phyloP scores from a whole-genome alignment of 2,888 invertebrate genomes.

The Cheilosia scutellata region DNA sequence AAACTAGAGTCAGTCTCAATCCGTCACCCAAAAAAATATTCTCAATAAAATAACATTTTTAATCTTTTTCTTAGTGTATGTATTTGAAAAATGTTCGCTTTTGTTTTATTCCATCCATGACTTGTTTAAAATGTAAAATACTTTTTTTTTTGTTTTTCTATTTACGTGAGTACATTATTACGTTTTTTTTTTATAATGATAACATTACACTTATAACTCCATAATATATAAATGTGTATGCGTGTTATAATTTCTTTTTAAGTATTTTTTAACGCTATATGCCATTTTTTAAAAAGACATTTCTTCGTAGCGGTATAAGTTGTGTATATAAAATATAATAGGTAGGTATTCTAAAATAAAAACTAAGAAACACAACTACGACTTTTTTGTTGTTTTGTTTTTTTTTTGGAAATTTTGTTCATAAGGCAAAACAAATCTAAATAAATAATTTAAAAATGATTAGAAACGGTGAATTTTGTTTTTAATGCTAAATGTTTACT shows the following conservation, averaged over 20 bases:
- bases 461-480: conserved; percentile 17
- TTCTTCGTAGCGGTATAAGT: conserved; percentile 4
- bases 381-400: conserved; percentile 3
- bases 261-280: conserved; percentile 3
- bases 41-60: conserved; percentile 56
- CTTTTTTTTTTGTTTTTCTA: conserved; percentile 48
- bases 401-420: conserved; percentile 18
- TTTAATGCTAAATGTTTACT: conserved; percentile 41
- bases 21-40: neutral
- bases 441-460: conserved; percentile 63
- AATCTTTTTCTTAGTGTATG: conserved; percentile 52
- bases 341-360: conserved; percentile 27
- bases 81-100: conserved; percentile 60
- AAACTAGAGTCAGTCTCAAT: conserved; percentile 32
- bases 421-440: conserved; percentile 23
- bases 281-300: conserved; percentile 22
- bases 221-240: conserved; percentile 58
- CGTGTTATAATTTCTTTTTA: conserved; percentile 48
- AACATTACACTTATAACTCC: conserved; percentile 67
- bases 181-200: conserved; percentile 41
- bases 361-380: conserved; percentile 50
- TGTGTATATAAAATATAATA: conserved; percentile 11
- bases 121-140: conserved; percentile 68
- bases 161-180: conserved; percentile 57
- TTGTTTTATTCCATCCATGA: conserved; percentile 64